A percentile compares a stretch with the other conserved stretches of the same genome.
phyloP scores from a whole-genome alignment of 2,888 invertebrate species.

The Standfussiana lucernea region DNA sequence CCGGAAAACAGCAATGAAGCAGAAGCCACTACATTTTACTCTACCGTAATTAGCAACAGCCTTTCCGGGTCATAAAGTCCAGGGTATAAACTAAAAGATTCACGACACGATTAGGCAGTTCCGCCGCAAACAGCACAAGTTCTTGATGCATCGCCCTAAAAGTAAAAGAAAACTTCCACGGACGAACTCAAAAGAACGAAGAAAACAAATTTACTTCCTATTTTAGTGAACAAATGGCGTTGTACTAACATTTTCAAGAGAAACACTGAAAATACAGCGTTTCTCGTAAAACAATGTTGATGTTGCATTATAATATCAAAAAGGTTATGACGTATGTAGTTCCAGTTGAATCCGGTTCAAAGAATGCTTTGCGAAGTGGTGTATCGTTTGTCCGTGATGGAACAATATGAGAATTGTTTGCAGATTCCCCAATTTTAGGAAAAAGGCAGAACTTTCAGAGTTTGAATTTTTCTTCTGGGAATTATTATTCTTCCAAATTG shows the following conservation, averaged over 20 bases:
- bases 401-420: conserved; percentile 23
- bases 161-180: conserved; percentile 76
- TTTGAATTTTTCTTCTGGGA: background rate
- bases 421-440: background rate
- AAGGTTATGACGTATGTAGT: conserved; percentile 34
- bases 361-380: conserved; percentile 15
- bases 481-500: background rate
- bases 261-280: conserved; percentile 69
- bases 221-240: conserved; percentile 83
- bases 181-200: conserved; percentile 76
- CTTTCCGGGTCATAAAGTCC: conserved; percentile 45
- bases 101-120: conserved; percentile 61
- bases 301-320: conserved; percentile 55
- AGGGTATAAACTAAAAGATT: conserved; percentile 56
- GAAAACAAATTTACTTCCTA: conserved; percentile 84
- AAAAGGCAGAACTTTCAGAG: background rate
- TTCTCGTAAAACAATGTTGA: conserved; percentile 58
- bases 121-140: conserved; percentile 62
- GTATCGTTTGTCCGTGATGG: background rate
- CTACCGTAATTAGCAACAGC: conserved; percentile 42
- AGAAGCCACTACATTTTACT: conserved; percentile 18
- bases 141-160: conserved; percentile 75
- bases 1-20: background rate
- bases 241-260: conserved; percentile 73
- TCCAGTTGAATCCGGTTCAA: conserved; percentile 4